phyloP scores from a whole-genome alignment of 23 tunicate species.

The Ciona savignyi region DNA sequence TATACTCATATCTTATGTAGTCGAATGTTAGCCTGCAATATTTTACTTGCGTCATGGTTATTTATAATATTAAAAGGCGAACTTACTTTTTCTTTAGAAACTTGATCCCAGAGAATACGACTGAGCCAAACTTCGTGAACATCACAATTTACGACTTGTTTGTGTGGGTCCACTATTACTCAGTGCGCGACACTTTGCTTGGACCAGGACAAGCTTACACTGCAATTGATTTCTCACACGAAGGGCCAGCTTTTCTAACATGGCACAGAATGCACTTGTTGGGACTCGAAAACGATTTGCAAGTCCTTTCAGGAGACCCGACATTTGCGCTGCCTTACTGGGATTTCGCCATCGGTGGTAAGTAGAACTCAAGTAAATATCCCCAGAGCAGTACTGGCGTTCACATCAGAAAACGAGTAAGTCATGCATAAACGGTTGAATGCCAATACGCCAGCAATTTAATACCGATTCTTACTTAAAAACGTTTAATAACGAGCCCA shows the following conservation, averaged over 20 bases:
- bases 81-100: conserved; percentile 58
- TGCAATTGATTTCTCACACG: conserved; percentile 77
- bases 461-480: no score
- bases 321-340: conserved; percentile 75
- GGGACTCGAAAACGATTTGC: conserved; percentile 58
- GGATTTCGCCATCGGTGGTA: conserved; percentile 91
- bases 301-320: conserved; percentile 42
- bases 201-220: conserved; percentile 84
- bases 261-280: conserved; percentile 88
- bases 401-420: background rate
- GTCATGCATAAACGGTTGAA: no score
- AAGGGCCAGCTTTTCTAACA: conserved; percentile 85
- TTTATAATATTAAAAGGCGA: no score
- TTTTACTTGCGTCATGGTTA: no score
- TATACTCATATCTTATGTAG: no score
- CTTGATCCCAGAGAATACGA: conserved; percentile 65
- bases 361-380: no score
- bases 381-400: no score
- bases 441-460: no score
- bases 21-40: no score
- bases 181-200: conserved; percentile 80
- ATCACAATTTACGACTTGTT: conserved; percentile 77
- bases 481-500: no score
- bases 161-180: conserved; percentile 87
- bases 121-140: conserved; percentile 68